Evolutionary conservation across 2,113 vertebrate genomes (phyloP), one percentile per base, ranked within the genome.

Genomic region (Odontesthes bonariensis): DNA sequence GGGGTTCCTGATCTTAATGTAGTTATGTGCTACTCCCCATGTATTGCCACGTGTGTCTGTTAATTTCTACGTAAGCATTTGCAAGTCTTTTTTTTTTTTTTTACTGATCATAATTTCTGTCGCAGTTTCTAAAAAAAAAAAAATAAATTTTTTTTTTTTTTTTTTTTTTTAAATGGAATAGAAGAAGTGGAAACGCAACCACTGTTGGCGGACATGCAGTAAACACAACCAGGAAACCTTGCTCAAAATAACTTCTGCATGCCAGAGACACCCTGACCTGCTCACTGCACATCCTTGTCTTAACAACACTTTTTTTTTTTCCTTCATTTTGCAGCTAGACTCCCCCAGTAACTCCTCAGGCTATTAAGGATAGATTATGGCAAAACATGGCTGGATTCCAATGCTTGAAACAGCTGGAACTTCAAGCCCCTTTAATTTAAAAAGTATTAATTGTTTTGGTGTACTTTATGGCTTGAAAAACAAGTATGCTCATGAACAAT

Each of bases 171-270:
- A 49, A 49, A 86, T 75, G 27, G 64, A 84, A 51, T 20, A 65
- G 33, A 23, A 61, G 55, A 71, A 83, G 55, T 27, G 49, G 47
- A 83, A 73, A 75, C 3, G 27, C 70, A 75, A 35, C 55, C 42
- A 27, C 60, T 55, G 63, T 69, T 42, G 81, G 59, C 80, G 83
- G 65, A 69, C 61, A 23, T 38, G 58, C 80, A 33, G 64, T 89
- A 87, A 91, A 90, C 82, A 84, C 27, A 38, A 60, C 51, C 79
- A 85, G 89, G 87, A 92, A 88, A 82, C 75, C 32, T 68, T 55
- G 23, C 40, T 76, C 57, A 68, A 57, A 64, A 58, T 16, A 16
- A 71, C 33, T 32, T 55, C 49, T 72, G 69, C 73, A 71, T 82
- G 57, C 77, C 83, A 79, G 62, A 81, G 77, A 84, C 72, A 60